Percentiles rank a stretch among this genome's conserved stretches.
phyloP scores from a whole-genome alignment of 2,888 invertebrate genomes.

The Latrodectus hesperus region DNA sequence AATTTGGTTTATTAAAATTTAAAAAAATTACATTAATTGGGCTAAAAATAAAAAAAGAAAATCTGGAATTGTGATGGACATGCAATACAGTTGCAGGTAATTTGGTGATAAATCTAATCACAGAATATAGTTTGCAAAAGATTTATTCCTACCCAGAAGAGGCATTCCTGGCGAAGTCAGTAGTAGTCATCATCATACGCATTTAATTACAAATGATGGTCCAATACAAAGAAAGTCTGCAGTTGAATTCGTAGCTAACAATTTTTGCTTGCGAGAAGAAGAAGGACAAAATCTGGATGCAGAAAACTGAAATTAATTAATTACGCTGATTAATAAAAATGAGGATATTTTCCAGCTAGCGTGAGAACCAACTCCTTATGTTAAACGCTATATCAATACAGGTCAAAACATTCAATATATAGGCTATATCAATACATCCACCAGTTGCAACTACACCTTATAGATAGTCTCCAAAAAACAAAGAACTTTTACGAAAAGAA shows the following conservation, averaged over 20 bases:
- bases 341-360: not conserved
- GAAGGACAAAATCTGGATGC: not conserved
- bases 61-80: constrained; percentile 12
- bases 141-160: not conserved
- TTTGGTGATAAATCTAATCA: not conserved
- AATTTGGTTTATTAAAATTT: too few species aligned
- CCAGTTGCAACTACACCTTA: too few species aligned
- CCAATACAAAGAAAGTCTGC: not conserved
- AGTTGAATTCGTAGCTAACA: not conserved
- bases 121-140: constrained; percentile 4
- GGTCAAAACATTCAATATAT: too few species aligned
- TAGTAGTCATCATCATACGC: not conserved
- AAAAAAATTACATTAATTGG: too few species aligned
- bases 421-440: too few species aligned
- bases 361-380: constrained; percentile 8
- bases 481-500: too few species aligned
- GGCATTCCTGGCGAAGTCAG: not conserved
- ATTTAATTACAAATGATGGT: not conserved
- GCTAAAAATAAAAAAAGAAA: too few species aligned
- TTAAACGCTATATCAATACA: too few species aligned
- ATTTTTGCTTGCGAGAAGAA: not conserved
- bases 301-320: constrained; percentile 3
- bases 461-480: too few species aligned
- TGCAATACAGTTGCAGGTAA: not conserved
- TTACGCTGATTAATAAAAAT: not conserved